Base-by-base conservation (phyloP, 2,113 vertebrate species). In the Myrmecobius fasciatus region DNA sequence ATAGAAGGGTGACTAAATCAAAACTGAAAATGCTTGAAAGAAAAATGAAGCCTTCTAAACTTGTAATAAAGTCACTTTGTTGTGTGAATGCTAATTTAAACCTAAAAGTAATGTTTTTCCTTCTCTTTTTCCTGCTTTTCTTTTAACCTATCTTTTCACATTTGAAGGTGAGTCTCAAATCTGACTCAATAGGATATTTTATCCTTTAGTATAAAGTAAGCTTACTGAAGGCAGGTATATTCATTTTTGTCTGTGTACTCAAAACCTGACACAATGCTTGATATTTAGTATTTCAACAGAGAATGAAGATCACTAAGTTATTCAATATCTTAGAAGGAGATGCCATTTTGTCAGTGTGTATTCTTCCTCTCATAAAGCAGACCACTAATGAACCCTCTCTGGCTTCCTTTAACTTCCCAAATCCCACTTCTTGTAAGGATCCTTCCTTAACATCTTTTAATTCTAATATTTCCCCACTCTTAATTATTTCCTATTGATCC, bases 1-100 rank as follows among this genome's bases (percentile, higher is more conserved):
- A 83, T 36, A 89, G 12, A 95, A 89, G 51, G 60, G 20, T 96
- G 4, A 14, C 52, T 93, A 20, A 51, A 67, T 93, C 26, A 43
- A 92, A 83, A 92, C 24, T 91, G 47, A 94, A 94, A 54, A 52
- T 52, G 53, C 52, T 88, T 92, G 20, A 75, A 94, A 96, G 25
- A 91, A 90, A 89, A 95, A 46, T 67, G 51, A 94, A 52, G 22
- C 48, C 24, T 93, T 90, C 1, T 92, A 91, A 91, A 48, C 24
- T 90, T 91, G 22, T 53, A 95, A 90, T 92, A 93, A 94, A 92
- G 91, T 91, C 49, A 93, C 3, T 92, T 25, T 17, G 26, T 5
- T 93, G 9, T 3, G 60, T 93, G 11, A 17, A 91, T 93, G 92
- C 8, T 67, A 95, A 88, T 22, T 91, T 94, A 53, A 83, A 89